Evolutionary conservation across 2,888 invertebrate species (phyloP).

Genomic region (Heliconius hortense): DNA sequence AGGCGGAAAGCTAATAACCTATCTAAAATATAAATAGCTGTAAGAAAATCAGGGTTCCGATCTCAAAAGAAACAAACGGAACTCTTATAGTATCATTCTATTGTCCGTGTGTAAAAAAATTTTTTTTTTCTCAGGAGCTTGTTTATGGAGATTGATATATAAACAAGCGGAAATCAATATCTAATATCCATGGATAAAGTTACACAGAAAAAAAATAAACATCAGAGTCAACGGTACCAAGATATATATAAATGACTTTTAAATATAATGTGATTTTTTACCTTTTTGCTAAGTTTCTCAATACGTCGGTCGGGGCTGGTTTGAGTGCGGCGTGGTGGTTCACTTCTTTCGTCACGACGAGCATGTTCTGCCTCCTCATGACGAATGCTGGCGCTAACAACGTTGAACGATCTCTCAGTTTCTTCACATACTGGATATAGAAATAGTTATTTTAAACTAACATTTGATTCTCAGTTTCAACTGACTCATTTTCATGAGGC

Average conservation of each 20-base stretch:
- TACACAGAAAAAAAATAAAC: not conserved
- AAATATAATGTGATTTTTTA: slow-evolving; percentile 40
- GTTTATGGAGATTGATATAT: too few species aligned
- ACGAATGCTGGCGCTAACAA: slow-evolving; percentile 41
- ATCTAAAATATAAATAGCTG: too few species aligned
- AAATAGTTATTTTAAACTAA: not conserved
- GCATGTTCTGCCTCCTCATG: slow-evolving; percentile 56
- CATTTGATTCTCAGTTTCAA: too few species aligned
- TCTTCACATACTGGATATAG: slow-evolving; percentile 56
- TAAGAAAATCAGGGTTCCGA: too few species aligned
- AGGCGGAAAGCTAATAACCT: too few species aligned
- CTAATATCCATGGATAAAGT: not conserved
- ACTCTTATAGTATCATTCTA: too few species aligned
- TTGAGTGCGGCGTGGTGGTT: slow-evolving; percentile 62
- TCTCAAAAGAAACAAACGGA: too few species aligned
- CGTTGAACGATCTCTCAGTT: slow-evolving; percentile 44
- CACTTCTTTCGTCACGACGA: slow-evolving; percentile 67
- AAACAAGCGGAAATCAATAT: not conserved
- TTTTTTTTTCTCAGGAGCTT: not conserved
- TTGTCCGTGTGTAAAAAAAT: too few species aligned
- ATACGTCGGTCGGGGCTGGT: slow-evolving; percentile 68
- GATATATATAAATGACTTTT: not conserved
- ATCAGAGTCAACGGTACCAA: not conserved
- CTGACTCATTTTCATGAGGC: too few species aligned
- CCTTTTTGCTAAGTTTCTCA: slow-evolving; percentile 80